Evolutionary conservation across 2,113 vertebrate genomes (phyloP), one percentile per base, ranked within the genome.

Genomic region (Gadus macrocephalus): DNA sequence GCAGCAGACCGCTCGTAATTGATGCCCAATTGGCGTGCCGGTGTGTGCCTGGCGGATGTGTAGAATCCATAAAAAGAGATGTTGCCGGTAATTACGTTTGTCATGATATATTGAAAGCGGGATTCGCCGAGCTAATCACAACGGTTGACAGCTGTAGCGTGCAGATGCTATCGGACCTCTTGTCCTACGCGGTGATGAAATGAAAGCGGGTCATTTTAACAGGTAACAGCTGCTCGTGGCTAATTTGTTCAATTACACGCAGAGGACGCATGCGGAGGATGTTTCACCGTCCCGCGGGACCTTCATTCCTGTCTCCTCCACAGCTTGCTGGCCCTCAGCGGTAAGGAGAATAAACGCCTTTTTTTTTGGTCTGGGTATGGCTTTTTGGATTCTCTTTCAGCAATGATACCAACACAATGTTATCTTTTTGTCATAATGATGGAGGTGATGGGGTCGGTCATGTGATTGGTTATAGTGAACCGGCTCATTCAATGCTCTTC

Each of bases 171-270:
- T 87, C 89, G 82, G 88, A 89, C 85, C 89, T 87, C 87, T 88
- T 85, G 91, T 91, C 90, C 87, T 49, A 14, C 42, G 64, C 53
- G 76, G 86, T 74, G 70, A 86, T 90, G 79, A 91, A 91, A 89
- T 83, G 83, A 89, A 87, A 89, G 86, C 82, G 68, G 91, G 90
- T 89, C 89, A 90, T 91, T 91, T 89, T 85, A 92, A 90, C 90
- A 91, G 89, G 88, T 91, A 91, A 86, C 91, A 92, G 89, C 89
- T 92, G 91, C 71, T 92, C 81, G 61, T 73, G 60, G 79, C 85
- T 92, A 89, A 92, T 92, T 92, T 89, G 89, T 89, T 91, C 89
- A 91, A 90, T 92, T 90, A 90, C 79, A 82, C 78, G 69, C 79
- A 49, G 82, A 87, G 81, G 85, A 89, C 87, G 80, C 81, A 79